Conservation (phyloP, 2,888 invertebrate genomes). For the Odontocolon sp. region DNA sequence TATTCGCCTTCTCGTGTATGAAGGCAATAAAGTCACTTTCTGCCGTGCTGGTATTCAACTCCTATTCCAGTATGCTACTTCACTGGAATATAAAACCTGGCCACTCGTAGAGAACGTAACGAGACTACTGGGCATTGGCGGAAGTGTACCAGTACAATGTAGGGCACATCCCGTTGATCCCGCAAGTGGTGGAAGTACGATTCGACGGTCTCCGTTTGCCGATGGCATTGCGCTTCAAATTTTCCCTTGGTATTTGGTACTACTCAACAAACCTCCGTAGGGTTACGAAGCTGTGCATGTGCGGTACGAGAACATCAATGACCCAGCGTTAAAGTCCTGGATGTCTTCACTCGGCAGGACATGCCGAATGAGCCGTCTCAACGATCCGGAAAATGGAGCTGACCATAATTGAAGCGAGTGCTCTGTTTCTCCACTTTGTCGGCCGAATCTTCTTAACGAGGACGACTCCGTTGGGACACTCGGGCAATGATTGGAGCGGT, state of each 20-base stretch:
- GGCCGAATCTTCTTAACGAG: slow-evolving; percentile 54
- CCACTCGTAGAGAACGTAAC: slow-evolving; percentile 15
- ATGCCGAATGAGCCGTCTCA: slow-evolving; percentile 48
- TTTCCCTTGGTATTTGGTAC: slow-evolving; percentile 25
- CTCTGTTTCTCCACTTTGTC: slow-evolving; percentile 20
- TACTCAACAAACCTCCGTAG: slow-evolving; percentile 31
- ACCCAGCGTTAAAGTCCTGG: slow-evolving; percentile 28
- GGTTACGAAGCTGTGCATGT: slow-evolving; percentile 39
- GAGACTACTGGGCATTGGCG: slow-evolving; percentile 10
- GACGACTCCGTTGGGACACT: slow-evolving; percentile 42
- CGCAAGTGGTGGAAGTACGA: slow-evolving; percentile 1
- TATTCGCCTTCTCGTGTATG: slow-evolving; percentile 61
- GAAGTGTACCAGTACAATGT: slow-evolving; percentile 15
- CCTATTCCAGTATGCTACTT: slow-evolving; percentile 4
- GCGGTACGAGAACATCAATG: slow-evolving; percentile 28
- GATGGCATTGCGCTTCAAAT: slow-evolving; percentile 15
- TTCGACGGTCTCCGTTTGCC: slow-evolving; percentile 42
- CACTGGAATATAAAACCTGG: slow-evolving; percentile 23
- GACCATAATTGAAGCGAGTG: slow-evolving; percentile 54
- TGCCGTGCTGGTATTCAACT: slow-evolving; percentile 27
- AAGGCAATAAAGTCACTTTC: slow-evolving; percentile 42
- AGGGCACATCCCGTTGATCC: slow-evolving; percentile 31
- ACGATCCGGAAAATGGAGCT: slow-evolving; percentile 56
- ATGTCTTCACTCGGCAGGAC: slow-evolving; percentile 24
- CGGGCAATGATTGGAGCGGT: slow-evolving; percentile 46